A percentile compares a stretch with the other conserved stretches of the same genome.
These are phyloP conservation scores for Laodelphax striatellus DNA, from an alignment of 1,140 invertebrate genomes.

Conservation along the genomic window DNA sequence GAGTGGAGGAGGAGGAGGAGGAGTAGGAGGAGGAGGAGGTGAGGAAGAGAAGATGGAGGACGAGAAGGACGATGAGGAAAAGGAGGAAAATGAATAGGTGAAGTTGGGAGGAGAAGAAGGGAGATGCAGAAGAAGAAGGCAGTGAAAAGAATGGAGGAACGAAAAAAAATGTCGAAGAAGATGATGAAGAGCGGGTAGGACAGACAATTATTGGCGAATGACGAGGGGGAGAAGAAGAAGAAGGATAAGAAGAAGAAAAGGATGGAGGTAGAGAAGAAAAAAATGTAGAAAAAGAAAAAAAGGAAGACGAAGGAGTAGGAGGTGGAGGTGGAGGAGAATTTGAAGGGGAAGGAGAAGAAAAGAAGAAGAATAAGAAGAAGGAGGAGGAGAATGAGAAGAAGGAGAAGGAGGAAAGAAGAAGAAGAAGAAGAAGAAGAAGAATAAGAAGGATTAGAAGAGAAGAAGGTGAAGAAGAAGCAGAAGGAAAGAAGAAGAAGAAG, in stretches of 20 bases:
- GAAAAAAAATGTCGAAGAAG: too few species aligned
- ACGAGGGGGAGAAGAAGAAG: background rate
- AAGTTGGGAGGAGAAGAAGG: too few species aligned
- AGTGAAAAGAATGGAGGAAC: too few species aligned
- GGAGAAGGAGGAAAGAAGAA: too few species aligned
- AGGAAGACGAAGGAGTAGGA: background rate
- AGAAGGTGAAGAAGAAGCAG: background rate
- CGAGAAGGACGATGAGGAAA: too few species aligned
- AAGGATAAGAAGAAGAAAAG: background rate
- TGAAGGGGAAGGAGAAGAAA: background rate
- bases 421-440: background rate
- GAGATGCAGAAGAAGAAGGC: background rate
- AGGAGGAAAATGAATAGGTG: too few species aligned
- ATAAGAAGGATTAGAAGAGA: background rate
- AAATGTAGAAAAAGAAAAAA: background rate
- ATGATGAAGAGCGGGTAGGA: too few species aligned
- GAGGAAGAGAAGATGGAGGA: too few species aligned
- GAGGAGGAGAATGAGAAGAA: background rate
- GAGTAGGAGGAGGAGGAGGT: background rate
- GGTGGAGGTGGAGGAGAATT: background rate
- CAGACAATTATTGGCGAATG: too few species aligned
- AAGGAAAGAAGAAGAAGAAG: background rate
- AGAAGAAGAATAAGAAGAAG: background rate
- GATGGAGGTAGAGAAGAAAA: background rate
- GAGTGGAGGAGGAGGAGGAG: too few species aligned